Evolutionary conservation across 2,113 vertebrate genomes (phyloP).

Genomic region (Haemorhous mexicanus): DNA sequence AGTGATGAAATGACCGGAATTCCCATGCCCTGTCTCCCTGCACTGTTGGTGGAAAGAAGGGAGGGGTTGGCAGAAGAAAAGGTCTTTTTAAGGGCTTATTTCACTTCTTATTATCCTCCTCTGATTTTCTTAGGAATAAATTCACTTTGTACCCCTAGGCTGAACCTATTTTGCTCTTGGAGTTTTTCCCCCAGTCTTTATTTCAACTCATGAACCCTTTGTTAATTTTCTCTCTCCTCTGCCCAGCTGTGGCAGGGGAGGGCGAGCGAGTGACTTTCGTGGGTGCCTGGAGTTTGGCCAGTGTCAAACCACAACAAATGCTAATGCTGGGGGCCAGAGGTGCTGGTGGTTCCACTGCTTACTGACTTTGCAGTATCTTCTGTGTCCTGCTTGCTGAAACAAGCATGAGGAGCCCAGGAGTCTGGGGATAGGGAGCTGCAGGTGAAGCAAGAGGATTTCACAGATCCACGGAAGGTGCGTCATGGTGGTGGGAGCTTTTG

Average conservation of each 20-base stretch:
- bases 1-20: neutral
- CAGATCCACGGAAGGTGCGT: neutral
- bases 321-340: neutral
- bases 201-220: neutral
- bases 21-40: neutral
- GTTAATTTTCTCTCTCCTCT: neutral
- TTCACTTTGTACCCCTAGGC: neutral
- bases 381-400: neutral
- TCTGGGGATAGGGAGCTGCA: neutral
- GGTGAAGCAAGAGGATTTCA: neutral
- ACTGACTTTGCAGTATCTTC: neutral
- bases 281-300: neutral
- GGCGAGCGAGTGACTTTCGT: fast-evolving
- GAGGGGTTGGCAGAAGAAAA: neutral
- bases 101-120: neutral
- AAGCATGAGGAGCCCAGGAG: neutral
- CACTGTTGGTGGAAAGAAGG: fast-evolving
- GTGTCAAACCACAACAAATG: neutral
- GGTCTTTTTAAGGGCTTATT: neutral
- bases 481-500: fast-evolving
- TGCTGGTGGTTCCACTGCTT: neutral
- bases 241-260: neutral
- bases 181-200: neutral
- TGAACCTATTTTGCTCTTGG: fast-evolving
- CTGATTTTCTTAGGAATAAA: neutral